Percentiles rank a stretch among this genome's conserved stretches.
Evolutionary conservation across 2,888 invertebrate genomes (phyloP).

Genomic region (Noctua janthe): DNA sequence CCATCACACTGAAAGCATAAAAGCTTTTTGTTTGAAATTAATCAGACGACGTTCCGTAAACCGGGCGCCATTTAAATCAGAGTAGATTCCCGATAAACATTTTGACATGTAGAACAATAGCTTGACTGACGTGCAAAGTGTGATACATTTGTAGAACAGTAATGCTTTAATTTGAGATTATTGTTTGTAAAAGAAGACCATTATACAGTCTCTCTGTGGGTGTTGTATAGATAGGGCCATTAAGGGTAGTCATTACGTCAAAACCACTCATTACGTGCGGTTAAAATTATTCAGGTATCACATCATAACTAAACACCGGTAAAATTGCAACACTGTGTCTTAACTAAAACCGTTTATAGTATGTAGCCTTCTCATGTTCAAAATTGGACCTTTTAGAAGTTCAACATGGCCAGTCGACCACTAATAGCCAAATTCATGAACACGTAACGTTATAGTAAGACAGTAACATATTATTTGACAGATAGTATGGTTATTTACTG

Average conservation of each 20-base stretch:
- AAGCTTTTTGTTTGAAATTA: slow-evolving; percentile 59
- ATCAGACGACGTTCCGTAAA: slow-evolving; percentile 36
- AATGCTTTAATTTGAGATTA: slow-evolving; percentile 23
- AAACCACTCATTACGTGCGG: slow-evolving; percentile 4
- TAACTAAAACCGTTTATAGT: background rate
- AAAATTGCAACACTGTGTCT: background rate
- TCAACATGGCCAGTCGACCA: slow-evolving; percentile 9
- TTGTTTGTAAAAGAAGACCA: background rate
- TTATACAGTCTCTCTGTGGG: background rate
- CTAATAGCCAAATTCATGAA: slow-evolving; percentile 32
- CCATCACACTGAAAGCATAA: slow-evolving; percentile 43
- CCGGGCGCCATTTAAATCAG: slow-evolving; percentile 41
- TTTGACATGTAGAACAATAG: slow-evolving; percentile 48
- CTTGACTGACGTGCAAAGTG: slow-evolving; percentile 28
- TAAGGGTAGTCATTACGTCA: slow-evolving; percentile 3
- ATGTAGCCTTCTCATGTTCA: slow-evolving; percentile 3
- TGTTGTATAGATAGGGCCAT: background rate
- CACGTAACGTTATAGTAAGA: slow-evolving; percentile 39
- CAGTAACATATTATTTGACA: slow-evolving; percentile 58
- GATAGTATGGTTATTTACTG: slow-evolving; percentile 55
- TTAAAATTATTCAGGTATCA: background rate
- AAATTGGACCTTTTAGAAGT: slow-evolving; percentile 11
- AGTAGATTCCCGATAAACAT: slow-evolving; percentile 46
- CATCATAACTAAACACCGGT: background rate
- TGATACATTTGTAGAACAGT: slow-evolving; percentile 35